Base-by-base conservation (phyloP, 2,888 invertebrate genomes). In the Chaetoderma sp. region DNA sequence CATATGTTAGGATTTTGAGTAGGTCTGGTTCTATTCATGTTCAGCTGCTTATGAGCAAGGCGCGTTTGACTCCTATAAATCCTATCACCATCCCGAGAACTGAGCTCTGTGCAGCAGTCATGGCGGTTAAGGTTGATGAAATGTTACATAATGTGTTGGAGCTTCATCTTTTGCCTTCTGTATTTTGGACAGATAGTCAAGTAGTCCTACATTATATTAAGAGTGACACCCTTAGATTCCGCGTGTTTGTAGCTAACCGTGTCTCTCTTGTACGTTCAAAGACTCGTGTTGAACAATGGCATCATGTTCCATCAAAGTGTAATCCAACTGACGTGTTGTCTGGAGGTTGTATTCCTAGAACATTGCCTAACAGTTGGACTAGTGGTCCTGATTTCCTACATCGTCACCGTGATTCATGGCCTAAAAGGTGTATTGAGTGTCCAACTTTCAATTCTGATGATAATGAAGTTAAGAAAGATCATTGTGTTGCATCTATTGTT, bases 171-270 rank as follows among this genome's bases (percentile, higher is more conserved):
- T 2, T 25, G 2, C 23, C 21, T 16, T 49, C 70, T 1, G 13
- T 28, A 13, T 68, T 63, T 33, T 68, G 54, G 57, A 67, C 67
- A 13, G 70, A 70, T 39, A 58, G 55, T n/a, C 58, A 16, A 16
- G 61, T 62, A 8, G 68, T 68, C 3, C 54, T 65, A 5, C 44
- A 56, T n/a, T 68, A 68, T 55, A 68, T 65, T 21, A 8, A 18
- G 6, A 70, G 66, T 49, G 63, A 59, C 2, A 32, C 16, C 16
- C 45, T 54, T 21, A 52, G 67, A 18, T 70, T 65, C 28, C 64
- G 65, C n/a, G 57, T 52, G 1, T 68, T 50, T 56, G 68, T 69
- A 23, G 64, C 61, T 10, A 71, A 68, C 56, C 25, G 65, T 36
- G 10, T 49, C 13, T 3, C 49, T 21, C 2, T 23, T 21, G 2